Percentiles rank a stretch among this genome's conserved stretches.
phyloP scores from a whole-genome alignment of 53 echinoderm and acorn worm species.

The Apostichopus leukothele region DNA sequence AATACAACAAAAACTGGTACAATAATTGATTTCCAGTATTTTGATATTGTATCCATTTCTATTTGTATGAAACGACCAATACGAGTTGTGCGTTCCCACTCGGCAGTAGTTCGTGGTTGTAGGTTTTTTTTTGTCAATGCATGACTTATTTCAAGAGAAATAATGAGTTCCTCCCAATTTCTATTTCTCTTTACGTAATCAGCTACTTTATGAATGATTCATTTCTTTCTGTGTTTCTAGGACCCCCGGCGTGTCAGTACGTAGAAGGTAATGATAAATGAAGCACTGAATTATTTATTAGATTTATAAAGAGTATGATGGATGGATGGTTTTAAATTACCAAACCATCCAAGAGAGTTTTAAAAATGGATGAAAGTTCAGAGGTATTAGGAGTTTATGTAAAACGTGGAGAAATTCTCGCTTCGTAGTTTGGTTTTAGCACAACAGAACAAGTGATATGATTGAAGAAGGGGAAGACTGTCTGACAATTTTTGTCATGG shows the following conservation, averaged over 20 bases:
- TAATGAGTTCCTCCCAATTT: constrained; percentile 12
- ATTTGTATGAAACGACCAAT: no score
- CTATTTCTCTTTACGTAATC: constrained; percentile 29
- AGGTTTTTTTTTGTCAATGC: background rate
- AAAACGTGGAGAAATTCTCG: constrained; percentile 49
- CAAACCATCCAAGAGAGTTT: constrained; percentile 47
- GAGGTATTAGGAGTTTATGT: constrained; percentile 48
- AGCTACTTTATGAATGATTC: constrained; percentile 36
- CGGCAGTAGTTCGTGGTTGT: no score
- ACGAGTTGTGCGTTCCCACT: no score
- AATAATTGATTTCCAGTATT: no score
- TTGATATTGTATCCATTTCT: no score
- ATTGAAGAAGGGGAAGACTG: background rate
- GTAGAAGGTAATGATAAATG: constrained; percentile 45
- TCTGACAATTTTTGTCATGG: background rate
- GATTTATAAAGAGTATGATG: constrained; percentile 49
- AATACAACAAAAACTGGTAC: no score
- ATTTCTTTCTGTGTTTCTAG: constrained; percentile 20
- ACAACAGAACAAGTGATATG: constrained; percentile 37
- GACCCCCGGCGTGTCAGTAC: constrained; percentile 30
- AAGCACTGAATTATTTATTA: constrained; percentile 45
- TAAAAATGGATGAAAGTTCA: constrained; percentile 45
- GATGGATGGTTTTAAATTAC: constrained; percentile 45
- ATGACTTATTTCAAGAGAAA: background rate
- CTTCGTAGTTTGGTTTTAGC: constrained; percentile 39